phyloP scores from a whole-genome alignment of 2,888 invertebrate genomes.

The Anarsia innoxiella region DNA sequence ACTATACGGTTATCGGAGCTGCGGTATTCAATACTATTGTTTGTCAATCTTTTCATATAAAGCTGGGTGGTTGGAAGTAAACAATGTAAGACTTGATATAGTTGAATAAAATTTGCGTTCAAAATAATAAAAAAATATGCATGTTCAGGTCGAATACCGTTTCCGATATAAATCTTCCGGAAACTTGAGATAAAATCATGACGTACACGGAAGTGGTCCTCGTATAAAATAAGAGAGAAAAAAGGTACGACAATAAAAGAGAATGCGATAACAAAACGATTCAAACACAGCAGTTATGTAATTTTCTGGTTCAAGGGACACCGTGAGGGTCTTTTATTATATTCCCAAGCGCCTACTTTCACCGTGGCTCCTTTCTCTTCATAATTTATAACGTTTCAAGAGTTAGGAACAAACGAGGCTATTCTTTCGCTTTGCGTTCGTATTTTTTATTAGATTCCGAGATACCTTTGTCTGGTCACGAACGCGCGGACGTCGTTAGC shows the following conservation, averaged over 20 bases:
- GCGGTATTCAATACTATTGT: no score
- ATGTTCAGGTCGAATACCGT: no score
- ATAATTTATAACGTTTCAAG: conserved; percentile 42
- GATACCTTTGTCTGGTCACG: conserved; percentile 26
- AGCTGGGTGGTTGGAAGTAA: no score
- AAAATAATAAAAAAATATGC: no score
- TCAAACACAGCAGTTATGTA: conserved; percentile 33
- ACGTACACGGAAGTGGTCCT: no score
- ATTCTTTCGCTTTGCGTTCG: conserved; percentile 30
- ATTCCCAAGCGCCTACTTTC: conserved; percentile 23
- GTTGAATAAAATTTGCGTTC: no score
- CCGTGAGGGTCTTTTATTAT: conserved; percentile 34
- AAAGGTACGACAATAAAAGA: conserved; percentile 12
- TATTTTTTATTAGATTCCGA: conserved; percentile 30
- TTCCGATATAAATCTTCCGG: no score
- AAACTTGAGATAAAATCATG: no score
- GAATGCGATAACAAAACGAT: conserved; percentile 26
- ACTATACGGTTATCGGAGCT: no score
- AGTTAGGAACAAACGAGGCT: conserved; percentile 36
- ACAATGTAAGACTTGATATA: no score
- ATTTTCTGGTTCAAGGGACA: conserved; percentile 36
- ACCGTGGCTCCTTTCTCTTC: conserved; percentile 23
- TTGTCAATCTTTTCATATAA: no score
- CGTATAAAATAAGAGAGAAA: no score
- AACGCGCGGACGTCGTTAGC: conserved; percentile 43